Evolutionary conservation across 2,888 invertebrate genomes (phyloP).

Genomic region (Mactromeris polynyma): DNA sequence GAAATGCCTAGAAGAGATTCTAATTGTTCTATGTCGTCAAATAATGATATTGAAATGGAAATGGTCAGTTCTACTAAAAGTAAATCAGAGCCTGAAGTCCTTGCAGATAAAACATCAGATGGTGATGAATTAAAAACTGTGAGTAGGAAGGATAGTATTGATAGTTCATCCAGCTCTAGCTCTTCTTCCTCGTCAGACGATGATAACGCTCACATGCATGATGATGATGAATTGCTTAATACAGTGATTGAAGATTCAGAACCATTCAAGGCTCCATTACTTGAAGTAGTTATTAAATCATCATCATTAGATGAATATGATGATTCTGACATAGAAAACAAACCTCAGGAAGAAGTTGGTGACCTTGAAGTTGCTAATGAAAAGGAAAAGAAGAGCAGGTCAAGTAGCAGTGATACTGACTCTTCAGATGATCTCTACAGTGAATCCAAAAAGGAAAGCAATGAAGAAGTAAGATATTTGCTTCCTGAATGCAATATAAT

Average conservation of each 20-base stretch:
- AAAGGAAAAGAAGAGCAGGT: neutral
- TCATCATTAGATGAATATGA: slow-evolving; percentile 32
- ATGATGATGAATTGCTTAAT: slow-evolving; percentile 50
- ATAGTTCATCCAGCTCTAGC: slow-evolving; percentile 1
- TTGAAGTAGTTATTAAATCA: slow-evolving; percentile 58
- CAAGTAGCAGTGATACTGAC: slow-evolving; percentile 33
- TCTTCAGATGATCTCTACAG: slow-evolving; percentile 56
- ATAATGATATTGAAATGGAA: too few species aligned
- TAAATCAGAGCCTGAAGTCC: neutral
- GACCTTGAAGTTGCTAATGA: neutral
- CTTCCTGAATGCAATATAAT: slow-evolving; percentile 61
- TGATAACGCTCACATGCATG: neutral
- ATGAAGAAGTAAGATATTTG: slow-evolving; percentile 35
- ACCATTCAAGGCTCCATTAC: slow-evolving; percentile 66
- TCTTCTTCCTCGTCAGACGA: slow-evolving; percentile 5
- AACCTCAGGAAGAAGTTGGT: neutral
- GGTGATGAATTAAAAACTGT: neutral
- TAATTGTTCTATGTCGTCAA: too few species aligned
- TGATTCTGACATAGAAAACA: neutral
- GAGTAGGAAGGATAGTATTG: neutral
- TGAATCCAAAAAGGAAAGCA: slow-evolving; percentile 12
- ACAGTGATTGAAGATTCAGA: slow-evolving; percentile 64
- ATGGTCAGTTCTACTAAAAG: neutral
- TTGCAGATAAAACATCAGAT: neutral
- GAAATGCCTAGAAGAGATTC: too few species aligned